These are phyloP conservation scores for Sinopyrophorus schimmeli DNA, from an alignment of 2,888 invertebrate genomes.

Conservation along the genomic window DNA sequence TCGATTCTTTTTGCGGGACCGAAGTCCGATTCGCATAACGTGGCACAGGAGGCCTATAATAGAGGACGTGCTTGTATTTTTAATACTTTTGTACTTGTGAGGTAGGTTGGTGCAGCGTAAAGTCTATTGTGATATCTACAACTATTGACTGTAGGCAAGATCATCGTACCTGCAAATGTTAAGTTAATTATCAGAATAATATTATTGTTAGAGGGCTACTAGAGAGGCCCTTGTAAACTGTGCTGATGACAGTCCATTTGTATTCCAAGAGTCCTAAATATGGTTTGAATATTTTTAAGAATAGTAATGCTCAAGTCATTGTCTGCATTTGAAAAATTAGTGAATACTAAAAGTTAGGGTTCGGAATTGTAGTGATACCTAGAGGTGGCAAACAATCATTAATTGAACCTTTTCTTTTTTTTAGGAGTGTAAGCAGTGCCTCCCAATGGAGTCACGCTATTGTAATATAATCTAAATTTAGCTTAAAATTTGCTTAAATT, in stretches of 20 bases:
- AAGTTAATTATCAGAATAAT: constrained; percentile 29
- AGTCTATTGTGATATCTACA: constrained; percentile 32
- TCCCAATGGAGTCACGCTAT: no score
- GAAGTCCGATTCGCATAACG: constrained; percentile 4
- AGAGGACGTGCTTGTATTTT: constrained; percentile 50
- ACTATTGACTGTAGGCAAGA: constrained; percentile 31
- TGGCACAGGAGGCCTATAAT: constrained; percentile 45
- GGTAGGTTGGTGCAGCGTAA: constrained; percentile 33
- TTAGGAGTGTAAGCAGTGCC: no score
- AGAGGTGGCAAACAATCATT: constrained; percentile 19
- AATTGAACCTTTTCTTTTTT: no score
- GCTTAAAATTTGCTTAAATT: no score
- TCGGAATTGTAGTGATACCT: constrained; percentile 7
- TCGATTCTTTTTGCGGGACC: neutral
- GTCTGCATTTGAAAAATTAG: constrained; percentile 13
- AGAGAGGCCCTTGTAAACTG: constrained; percentile 20
- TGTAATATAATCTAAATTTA: no score
- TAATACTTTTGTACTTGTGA: constrained; percentile 54
- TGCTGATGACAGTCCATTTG: constrained; percentile 30
- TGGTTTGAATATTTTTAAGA: constrained; percentile 54
- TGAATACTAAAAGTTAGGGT: constrained; percentile 5
- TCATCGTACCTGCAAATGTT: constrained; percentile 33
- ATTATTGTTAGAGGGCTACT: constrained; percentile 27
- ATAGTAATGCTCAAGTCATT: constrained; percentile 53
- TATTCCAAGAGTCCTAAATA: constrained; percentile 52